Evolutionary conservation across 2,797 vertebrate genomes (phyloP), one percentile per base, ranked within the genome.

Genomic region (Poeciliopsis infans): DNA sequence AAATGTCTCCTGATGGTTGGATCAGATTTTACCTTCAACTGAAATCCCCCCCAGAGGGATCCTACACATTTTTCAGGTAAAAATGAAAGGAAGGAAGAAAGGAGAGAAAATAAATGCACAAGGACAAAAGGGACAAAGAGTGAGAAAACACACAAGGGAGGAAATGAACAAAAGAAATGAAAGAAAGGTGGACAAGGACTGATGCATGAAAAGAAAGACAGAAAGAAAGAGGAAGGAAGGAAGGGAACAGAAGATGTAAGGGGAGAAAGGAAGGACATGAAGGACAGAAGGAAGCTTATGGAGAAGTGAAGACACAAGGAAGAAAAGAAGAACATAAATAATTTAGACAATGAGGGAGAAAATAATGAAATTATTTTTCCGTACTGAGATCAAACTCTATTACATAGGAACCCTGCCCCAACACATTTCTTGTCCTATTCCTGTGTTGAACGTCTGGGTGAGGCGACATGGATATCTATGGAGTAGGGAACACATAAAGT

Each of bases 1-100:
- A 75, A 86, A 73, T 2, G 41, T 82, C 82, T 79, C 61, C 74
- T 78, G 45, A 81, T 83, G 31, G 49, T 70, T 81, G 80, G 36
- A 73, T 68, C 73, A 61, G 73, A 72, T 79, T 59, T 70, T 47
- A 28, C 69, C 86, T 79, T 79, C 46, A 61, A 41, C 64, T 66
- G 25, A 0, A 83, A 57, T 79, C 47, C 61, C 82, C 82, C 57
- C 46, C 53, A 11, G 66, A 41, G 71, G 36, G 18, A 31, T 16
- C 12, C 53, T 78, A n/a, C 39, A 69, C 39, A 69, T 23, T 69
- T 23, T 39, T 23, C 33, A 31, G 57, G 25, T 59, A 28, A 59
- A 59, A 59, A 33, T 33, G 31, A 61, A 36, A 12, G 64, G 36
- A 41, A 7, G 64, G 39, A 68, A 23, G 36, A 4, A 66, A 39